Evolutionary conservation across 1,140 invertebrate species (phyloP).

Genomic region (Orussus abietinus): DNA sequence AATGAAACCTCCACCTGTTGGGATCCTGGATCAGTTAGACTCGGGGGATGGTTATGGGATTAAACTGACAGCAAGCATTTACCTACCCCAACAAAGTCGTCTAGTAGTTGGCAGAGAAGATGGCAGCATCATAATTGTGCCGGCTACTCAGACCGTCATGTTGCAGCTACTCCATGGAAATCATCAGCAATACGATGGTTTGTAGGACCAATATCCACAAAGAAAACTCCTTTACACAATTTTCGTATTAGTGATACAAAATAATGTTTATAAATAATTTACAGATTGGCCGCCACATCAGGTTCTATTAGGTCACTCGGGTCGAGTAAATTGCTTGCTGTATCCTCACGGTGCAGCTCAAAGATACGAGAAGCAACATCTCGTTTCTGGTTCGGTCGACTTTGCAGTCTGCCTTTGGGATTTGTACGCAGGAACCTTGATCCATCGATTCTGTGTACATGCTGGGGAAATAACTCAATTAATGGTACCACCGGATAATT

Average conservation of each 20-base stretch:
- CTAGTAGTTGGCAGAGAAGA: slow-evolving; percentile 93
- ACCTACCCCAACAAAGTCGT: slow-evolving; percentile 86
- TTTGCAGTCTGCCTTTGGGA: slow-evolving; percentile 99
- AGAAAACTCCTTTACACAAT: neutral
- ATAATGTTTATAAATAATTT: slow-evolving; percentile 24
- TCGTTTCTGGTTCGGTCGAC: slow-evolving; percentile 95
- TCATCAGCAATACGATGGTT: slow-evolving; percentile 83
- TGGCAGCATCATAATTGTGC: slow-evolving; percentile 94
- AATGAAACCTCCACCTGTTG: slow-evolving; percentile 82
- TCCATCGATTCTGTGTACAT: slow-evolving; percentile 96
- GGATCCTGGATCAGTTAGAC: slow-evolving; percentile 86
- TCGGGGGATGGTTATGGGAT: slow-evolving; percentile 63
- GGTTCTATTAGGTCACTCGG: slow-evolving; percentile 84
- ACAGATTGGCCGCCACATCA: slow-evolving; percentile 88
- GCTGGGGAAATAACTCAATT: slow-evolving; percentile 89
- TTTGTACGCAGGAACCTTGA: slow-evolving; percentile 79
- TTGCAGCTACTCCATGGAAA: slow-evolving; percentile 87
- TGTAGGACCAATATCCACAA: slow-evolving; percentile 15
- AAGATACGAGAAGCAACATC: slow-evolving; percentile 88
- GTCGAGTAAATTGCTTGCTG: slow-evolving; percentile 89
- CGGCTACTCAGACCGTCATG: slow-evolving; percentile 93
- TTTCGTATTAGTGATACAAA: neutral
- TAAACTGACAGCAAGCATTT: slow-evolving; percentile 87
- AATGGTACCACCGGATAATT: slow-evolving; percentile 86
- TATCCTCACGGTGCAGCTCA: slow-evolving; percentile 90